A percentile compares a stretch with the other conserved stretches of the same genome.
phyloP scores from a whole-genome alignment of 1,140 invertebrate species.

The Holotrichia oblita region DNA sequence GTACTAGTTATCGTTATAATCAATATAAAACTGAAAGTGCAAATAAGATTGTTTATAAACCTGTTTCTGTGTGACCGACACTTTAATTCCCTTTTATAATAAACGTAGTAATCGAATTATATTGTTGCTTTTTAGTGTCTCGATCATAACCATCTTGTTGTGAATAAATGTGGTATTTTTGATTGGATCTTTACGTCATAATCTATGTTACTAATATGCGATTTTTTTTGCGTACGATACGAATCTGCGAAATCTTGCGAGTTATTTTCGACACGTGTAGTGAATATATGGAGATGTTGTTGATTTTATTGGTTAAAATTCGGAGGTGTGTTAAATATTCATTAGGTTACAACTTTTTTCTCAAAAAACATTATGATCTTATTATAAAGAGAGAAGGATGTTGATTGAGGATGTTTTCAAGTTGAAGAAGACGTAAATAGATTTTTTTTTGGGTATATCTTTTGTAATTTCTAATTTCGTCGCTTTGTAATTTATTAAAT shows the following conservation, averaged over 20 bases:
- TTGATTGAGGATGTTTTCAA: too few relatives aligned
- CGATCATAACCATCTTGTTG: neutral
- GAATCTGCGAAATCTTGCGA: neutral
- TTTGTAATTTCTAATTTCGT: too few relatives aligned
- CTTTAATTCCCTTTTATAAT: neutral
- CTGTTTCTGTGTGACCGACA: slow-evolving; percentile 1
- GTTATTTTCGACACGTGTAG: neutral
- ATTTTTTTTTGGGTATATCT: too few relatives aligned
- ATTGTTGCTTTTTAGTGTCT: neutral
- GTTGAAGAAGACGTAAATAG: too few relatives aligned
- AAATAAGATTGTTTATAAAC: neutral
- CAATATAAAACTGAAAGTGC: neutral
- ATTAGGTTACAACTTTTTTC: too few relatives aligned
- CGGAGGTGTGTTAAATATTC: slow-evolving; percentile 12
- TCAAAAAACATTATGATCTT: too few relatives aligned
- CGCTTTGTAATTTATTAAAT: too few relatives aligned
- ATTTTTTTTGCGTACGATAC: neutral
- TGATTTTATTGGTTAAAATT: slow-evolving; percentile 14
- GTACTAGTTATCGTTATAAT: neutral
- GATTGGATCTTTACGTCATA: neutral
- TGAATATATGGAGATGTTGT: neutral
- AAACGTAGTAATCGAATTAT: too few relatives aligned
- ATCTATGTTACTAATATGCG: neutral
- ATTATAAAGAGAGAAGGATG: too few relatives aligned
- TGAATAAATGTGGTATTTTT: neutral